Evolutionary conservation across 2,888 invertebrate genomes (phyloP), one percentile per base, ranked within the genome.

Genomic region (Galeopsomyia nigrocyanea): DNA sequence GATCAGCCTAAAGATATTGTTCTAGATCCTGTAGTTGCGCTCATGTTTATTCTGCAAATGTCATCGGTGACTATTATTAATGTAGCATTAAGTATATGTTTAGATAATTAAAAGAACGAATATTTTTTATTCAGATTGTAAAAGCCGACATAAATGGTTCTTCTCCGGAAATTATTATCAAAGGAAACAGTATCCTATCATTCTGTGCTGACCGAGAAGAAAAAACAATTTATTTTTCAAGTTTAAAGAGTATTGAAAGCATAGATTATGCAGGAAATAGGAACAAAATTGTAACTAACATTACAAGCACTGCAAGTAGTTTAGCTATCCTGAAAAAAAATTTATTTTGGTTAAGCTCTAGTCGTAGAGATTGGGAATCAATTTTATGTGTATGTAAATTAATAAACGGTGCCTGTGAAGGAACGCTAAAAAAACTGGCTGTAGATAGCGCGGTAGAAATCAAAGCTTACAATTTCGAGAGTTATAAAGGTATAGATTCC

Each of bases 41-140:
- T 62, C 7, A 62, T 62, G 50, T 62, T 62, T 22, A 50, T 62
- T 26, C 17, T 50, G 17, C 26, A 50, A 16, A 3, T 26, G 31
- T 22, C 49, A 16, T 62, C 62, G 62, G 50, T 62, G 50, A 62
- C 7, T 47, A n/a, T 7, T 14, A 47, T 21, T 60, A 56, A 22
- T 1, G 26, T n/a, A n/a, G n/a, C n/a, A n/a, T n/a, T n/a, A n/a
- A n/a, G n/a, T n/a, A n/a, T n/a, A n/a, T n/a, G n/a, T n/a, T n/a
- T n/a, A n/a, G n/a, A n/a, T n/a, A n/a, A n/a, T n/a, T 26, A 26
- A 26, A 26, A 56, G n/a, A 56, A 19, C 14, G 9, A 55, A 55
- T 26, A 26, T 22, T 22, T 56, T 22, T 7, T 1, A 56, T 68
- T 16, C 31, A 69, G 69, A 69, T 69, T 19, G 49, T 69, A 0